Conservation (phyloP, 2,113 vertebrate species). For the Macaca nemestrina region DNA sequence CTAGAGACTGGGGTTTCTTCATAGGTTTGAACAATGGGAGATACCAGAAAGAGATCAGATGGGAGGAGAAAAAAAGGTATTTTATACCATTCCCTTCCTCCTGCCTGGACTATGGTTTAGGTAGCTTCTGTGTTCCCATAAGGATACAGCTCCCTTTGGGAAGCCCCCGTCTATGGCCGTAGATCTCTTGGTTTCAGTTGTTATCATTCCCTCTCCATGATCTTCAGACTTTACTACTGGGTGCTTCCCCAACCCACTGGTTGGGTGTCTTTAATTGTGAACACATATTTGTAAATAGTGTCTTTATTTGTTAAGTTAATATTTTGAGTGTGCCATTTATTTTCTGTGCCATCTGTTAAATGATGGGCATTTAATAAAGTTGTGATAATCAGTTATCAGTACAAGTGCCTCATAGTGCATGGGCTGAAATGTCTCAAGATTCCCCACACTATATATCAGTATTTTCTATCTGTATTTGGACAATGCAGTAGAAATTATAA, state of each 20-base stretch:
- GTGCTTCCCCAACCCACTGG: background rate
- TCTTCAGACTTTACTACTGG: background rate
- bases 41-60: background rate
- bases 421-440: background rate
- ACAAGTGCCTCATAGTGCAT: background rate
- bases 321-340: background rate
- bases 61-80: background rate
- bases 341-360: background rate
- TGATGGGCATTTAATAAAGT: background rate
- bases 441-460: background rate
- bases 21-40: background rate
- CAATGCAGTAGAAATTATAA: background rate
- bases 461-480: background rate
- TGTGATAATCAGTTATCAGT: background rate
- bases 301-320: background rate
- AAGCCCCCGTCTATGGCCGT: background rate
- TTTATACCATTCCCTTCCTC: no score
- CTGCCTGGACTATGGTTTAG: background rate
- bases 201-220: background rate
- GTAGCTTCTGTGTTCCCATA: accelerated
- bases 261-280: background rate
- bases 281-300: background rate
- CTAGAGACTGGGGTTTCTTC: background rate
- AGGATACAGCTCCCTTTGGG: background rate
- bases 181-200: background rate